Conservation (phyloP, 2,113 vertebrate species). For the Elgaria multicarinata region DNA sequence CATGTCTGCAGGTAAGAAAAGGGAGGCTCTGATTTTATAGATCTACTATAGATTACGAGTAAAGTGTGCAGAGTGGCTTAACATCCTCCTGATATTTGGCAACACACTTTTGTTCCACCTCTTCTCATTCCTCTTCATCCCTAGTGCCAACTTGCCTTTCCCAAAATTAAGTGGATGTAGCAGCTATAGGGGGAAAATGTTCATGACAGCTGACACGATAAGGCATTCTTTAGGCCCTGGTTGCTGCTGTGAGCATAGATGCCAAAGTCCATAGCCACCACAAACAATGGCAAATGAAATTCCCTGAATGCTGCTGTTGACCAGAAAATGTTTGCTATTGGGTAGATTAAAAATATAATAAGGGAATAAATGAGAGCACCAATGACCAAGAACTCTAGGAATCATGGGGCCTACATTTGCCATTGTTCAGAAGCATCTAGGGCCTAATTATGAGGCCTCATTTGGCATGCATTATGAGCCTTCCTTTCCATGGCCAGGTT, state of each 20-base stretch:
- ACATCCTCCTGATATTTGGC: background rate
- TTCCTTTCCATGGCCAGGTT: background rate
- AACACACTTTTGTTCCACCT: too few species aligned
- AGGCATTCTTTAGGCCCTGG: background rate
- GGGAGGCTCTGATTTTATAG: background rate
- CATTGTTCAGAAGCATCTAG: background rate
- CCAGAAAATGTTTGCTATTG: too few species aligned
- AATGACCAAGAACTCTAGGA: background rate
- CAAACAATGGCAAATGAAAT: background rate
- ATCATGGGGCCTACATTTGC: background rate
- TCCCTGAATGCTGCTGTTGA: background rate
- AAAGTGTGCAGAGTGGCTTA: background rate
- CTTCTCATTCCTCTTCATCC: background rate
- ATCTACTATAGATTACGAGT: too few species aligned
- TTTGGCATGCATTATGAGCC: background rate
- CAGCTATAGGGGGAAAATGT: background rate
- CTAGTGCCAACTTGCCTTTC: background rate
- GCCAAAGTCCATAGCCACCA: background rate
- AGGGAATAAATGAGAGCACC: too few species aligned
- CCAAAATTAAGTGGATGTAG: background rate
- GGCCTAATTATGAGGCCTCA: background rate
- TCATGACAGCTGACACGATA: background rate
- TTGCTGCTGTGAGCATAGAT: background rate
- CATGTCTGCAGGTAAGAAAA: background rate
- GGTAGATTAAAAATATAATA: too few species aligned